These are phyloP conservation scores for Paramisgurnus dabryanus DNA, from an alignment of 2,113 vertebrate genomes.

Conservation along the genomic window DNA sequence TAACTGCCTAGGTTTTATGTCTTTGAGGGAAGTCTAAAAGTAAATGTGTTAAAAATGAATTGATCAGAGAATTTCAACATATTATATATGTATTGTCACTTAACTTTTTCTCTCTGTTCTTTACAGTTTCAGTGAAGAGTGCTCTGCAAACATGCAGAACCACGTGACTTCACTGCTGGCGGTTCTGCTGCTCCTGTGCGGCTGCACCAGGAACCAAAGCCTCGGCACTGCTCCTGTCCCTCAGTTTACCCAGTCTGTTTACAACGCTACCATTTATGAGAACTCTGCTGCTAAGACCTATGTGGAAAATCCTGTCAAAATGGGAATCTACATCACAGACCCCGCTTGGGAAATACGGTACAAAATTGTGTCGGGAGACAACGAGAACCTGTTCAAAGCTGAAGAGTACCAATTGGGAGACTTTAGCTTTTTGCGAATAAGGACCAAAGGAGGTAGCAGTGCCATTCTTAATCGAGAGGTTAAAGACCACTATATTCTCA, in stretches of 20 bases:
- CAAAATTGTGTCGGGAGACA: constrained; percentile 97
- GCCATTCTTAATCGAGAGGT: constrained; percentile 97
- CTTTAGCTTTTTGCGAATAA: constrained; percentile 96
- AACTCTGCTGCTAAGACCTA: constrained; percentile 98
- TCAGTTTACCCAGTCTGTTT: constrained; percentile 87
- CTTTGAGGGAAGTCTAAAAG: neutral
- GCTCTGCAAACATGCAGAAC: constrained; percentile 84
- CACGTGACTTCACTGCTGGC: constrained; percentile 78
- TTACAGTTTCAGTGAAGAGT: constrained; percentile 77
- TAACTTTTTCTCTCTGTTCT: constrained; percentile 23
- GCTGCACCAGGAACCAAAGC: constrained; percentile 77
- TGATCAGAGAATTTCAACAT: neutral
- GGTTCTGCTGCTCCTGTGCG: constrained; percentile 81
- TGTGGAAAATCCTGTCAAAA: constrained; percentile 88
- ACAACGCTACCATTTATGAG: constrained; percentile 94
- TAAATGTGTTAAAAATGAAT: neutral
- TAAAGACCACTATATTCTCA: constrained; percentile 89
- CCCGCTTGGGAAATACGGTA: constrained; percentile 91
- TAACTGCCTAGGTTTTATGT: neutral
- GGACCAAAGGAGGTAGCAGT: constrained; percentile 98
- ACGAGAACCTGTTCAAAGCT: constrained; percentile 96
- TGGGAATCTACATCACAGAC: constrained; percentile 87
- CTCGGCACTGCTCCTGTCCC: constrained; percentile 68
- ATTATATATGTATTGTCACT: neutral
- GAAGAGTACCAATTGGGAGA: constrained; percentile 92